These are phyloP conservation scores for Syrista parreyssii DNA, from an alignment of 2,888 invertebrate species.

Conservation along the genomic window DNA sequence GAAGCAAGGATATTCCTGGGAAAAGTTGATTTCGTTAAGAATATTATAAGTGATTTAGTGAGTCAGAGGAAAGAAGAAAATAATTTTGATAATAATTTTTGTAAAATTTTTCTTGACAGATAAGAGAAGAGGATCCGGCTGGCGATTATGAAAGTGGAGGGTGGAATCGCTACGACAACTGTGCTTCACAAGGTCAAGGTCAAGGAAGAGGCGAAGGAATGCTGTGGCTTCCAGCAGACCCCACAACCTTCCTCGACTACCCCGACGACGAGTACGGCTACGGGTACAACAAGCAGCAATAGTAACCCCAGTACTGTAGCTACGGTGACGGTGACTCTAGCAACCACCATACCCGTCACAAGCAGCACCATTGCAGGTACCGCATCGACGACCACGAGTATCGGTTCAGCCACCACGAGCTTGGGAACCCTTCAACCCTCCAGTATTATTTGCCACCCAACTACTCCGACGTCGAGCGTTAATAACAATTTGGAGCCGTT, in stretches of 20 bases:
- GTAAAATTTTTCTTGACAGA: too few relatives aligned
- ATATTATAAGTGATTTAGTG: too few relatives aligned
- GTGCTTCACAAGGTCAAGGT: conserved; percentile 59
- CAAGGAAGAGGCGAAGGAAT: conserved; percentile 61
- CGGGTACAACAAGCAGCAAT: background rate
- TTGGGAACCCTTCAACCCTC: conserved; percentile 35
- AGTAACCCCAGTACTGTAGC: background rate
- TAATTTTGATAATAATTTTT: too few relatives aligned
- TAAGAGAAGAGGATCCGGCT: conserved; percentile 5
- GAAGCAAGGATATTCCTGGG: too few relatives aligned
- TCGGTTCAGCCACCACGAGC: conserved; percentile 15
- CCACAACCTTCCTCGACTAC: conserved; percentile 32
- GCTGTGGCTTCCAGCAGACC: conserved; percentile 44
- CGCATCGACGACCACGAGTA: conserved; percentile 19
- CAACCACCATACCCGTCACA: background rate
- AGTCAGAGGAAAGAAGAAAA: too few relatives aligned
- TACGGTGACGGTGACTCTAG: background rate
- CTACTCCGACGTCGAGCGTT: conserved; percentile 18
- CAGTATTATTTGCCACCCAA: conserved; percentile 46
- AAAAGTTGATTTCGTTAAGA: too few relatives aligned
- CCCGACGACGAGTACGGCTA: conserved; percentile 11
- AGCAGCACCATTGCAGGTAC: conserved; percentile 1
- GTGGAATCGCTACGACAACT: conserved; percentile 41
- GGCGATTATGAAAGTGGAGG: conserved; percentile 59
- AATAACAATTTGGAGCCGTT: conserved; percentile 44